Evolutionary conservation across 1,140 invertebrate species (phyloP).

Genomic region (Trachymyrmex cornetzi): DNA sequence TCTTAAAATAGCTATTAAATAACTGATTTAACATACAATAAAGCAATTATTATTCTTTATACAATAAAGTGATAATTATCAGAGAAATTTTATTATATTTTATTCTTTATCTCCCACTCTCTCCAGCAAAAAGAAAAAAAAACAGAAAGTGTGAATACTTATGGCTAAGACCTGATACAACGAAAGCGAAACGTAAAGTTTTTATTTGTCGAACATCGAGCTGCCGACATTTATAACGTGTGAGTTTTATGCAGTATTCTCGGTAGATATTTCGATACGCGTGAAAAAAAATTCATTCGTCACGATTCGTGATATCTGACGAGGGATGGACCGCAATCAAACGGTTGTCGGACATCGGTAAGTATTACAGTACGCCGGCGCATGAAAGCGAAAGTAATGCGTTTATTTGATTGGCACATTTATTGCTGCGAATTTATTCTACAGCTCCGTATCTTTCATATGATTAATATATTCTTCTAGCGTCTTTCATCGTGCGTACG

Average conservation of each 20-base stretch:
- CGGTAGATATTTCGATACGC: conserved; percentile 4
- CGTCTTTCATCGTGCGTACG: not conserved
- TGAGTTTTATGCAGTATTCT: conserved; percentile 21
- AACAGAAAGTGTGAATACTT: not conserved
- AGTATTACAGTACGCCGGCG: not conserved
- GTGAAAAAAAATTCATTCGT: conserved; percentile 37
- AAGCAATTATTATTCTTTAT: not conserved
- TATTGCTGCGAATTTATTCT: conserved; percentile 23
- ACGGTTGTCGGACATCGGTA: conserved; percentile 8
- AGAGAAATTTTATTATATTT: not conserved
- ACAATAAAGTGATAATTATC: not conserved
- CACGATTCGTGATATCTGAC: conserved; percentile 14
- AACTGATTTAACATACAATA: not conserved
- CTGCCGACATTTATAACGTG: conserved; percentile 26
- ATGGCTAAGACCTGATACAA: not conserved
- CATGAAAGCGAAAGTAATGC: conserved; percentile 32
- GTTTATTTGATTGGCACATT: conserved; percentile 33
- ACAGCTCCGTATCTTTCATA: not conserved
- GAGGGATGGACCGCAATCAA: conserved; percentile 1
- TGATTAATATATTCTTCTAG: conserved; percentile 3
- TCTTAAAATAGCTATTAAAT: not conserved
- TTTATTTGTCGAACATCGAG: not conserved
- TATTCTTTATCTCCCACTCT: not conserved
- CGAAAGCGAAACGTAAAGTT: conserved; percentile 9
- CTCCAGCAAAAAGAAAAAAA: not conserved